These are phyloP conservation scores for Tachyglossus aculeatus DNA, from an alignment of 2,797 vertebrate genomes.

Conservation along the genomic window DNA sequence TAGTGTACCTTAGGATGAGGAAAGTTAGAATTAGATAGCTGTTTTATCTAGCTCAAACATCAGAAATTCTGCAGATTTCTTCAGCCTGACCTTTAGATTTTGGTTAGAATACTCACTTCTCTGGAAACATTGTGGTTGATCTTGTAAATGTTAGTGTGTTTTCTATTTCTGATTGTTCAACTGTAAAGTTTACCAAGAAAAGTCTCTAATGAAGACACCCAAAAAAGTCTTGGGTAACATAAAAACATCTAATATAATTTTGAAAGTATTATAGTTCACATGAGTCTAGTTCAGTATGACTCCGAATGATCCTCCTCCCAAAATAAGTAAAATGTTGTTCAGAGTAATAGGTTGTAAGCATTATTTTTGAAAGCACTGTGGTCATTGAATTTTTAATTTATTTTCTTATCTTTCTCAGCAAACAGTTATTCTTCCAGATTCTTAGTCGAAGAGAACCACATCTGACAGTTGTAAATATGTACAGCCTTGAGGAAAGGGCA, in stretches of 20 bases:
- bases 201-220: background rate
- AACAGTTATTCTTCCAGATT: constrained; percentile 87
- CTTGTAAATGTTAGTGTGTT: background rate
- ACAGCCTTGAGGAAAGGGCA: constrained; percentile 84
- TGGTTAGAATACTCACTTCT: too few relatives aligned
- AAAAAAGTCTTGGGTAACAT: background rate
- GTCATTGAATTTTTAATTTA: constrained; percentile 54
- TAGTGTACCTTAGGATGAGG: too few relatives aligned
- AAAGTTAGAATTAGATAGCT: too few relatives aligned
- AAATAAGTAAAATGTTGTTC: constrained; percentile 37
- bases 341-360: constrained; percentile 40
- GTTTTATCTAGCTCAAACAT: too few relatives aligned
- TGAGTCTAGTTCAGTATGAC: background rate
- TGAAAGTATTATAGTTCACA: background rate
- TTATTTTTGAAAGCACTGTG: constrained; percentile 22
- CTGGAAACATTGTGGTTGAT: too few relatives aligned
- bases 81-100: too few relatives aligned
- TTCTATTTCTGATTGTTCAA: background rate
- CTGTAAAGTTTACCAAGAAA: background rate
- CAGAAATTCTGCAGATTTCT: too few relatives aligned
- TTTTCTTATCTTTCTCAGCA: constrained; percentile 72
- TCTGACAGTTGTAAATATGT: constrained; percentile 70
- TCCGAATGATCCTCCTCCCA: background rate
- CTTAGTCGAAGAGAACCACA: constrained; percentile 76
- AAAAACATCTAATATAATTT: background rate